Conservation (phyloP, 1,140 invertebrate genomes). For the Drosophila ambigua region DNA sequence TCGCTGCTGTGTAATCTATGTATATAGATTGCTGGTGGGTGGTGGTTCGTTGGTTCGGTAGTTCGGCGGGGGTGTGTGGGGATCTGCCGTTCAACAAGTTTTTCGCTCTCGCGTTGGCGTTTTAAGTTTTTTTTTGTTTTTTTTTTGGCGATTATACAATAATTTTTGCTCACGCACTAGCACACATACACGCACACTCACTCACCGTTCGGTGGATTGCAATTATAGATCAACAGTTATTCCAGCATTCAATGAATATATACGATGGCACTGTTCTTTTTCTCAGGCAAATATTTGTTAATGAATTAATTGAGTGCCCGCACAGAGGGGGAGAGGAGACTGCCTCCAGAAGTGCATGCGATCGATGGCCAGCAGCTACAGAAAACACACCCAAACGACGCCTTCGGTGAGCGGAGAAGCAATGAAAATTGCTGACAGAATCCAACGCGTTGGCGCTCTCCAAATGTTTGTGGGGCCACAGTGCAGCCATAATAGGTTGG, state of each 20-base stretch:
- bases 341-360: too few relatives aligned
- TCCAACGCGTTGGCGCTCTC: too few relatives aligned
- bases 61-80: constrained; percentile 1
- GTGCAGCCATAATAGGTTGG: too few relatives aligned
- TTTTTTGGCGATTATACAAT: constrained; percentile 79
- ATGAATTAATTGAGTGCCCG: constrained; percentile 37
- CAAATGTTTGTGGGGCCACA: too few relatives aligned
- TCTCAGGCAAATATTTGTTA: constrained; percentile 16
- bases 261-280: constrained; percentile 13
- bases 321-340: constrained; percentile 10
- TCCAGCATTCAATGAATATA: constrained; percentile 17
- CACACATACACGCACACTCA: constrained; percentile 32
- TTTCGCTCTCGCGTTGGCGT: constrained; percentile 40
- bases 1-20: constrained; percentile 26
- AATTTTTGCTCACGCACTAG: constrained; percentile 64
- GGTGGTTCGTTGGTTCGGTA: constrained; percentile 3
- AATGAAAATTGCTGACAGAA: too few relatives aligned
- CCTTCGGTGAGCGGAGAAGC: too few relatives aligned
- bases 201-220: constrained; percentile 30
- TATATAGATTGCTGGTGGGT: constrained; percentile 40
- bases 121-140: constrained; percentile 17
- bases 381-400: too few relatives aligned
- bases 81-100: constrained; percentile 32
- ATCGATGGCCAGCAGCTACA: too few relatives aligned
- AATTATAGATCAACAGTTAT: constrained; percentile 25